These are phyloP conservation scores for Rhagoletis pomonella DNA, from an alignment of 1,140 invertebrate genomes.

Conservation along the genomic window DNA sequence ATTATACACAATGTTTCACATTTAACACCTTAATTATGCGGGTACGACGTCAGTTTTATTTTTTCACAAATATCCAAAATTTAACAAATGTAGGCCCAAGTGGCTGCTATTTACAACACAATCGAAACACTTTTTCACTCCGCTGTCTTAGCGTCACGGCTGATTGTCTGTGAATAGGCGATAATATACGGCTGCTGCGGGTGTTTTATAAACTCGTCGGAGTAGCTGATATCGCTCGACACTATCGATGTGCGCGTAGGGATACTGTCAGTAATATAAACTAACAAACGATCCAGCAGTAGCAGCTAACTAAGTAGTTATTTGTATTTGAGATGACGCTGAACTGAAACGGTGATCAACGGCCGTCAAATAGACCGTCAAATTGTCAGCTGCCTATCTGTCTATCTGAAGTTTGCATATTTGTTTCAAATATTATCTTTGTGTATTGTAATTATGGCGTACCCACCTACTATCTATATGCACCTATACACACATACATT, in stretches of 20 bases:
- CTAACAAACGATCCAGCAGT: not conserved
- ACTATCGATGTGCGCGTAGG: not conserved
- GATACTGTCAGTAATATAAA: not conserved
- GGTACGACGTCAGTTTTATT: no score
- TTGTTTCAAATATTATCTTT: conserved; percentile 46
- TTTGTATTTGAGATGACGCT: conserved; percentile 2
- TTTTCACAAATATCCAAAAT: no score
- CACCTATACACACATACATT: not conserved
- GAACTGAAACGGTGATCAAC: not conserved
- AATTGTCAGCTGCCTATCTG: conserved; percentile 18
- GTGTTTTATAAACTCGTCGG: conserved; percentile 24
- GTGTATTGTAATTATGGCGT: not conserved
- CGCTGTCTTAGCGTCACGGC: not conserved
- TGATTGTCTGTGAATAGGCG: not conserved
- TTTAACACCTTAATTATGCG: not conserved
- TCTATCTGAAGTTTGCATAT: conserved; percentile 26
- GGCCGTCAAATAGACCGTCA: not conserved
- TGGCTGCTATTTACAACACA: no score
- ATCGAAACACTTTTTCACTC: not conserved
- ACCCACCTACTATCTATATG: not conserved
- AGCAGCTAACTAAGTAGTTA: not conserved
- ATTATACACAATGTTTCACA: not conserved
- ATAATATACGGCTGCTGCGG: no score
- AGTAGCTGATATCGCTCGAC: not conserved
- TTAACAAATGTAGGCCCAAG: no score